Conservation (phyloP, 2,113 vertebrate species). For the Agapornis roseicollis region DNA sequence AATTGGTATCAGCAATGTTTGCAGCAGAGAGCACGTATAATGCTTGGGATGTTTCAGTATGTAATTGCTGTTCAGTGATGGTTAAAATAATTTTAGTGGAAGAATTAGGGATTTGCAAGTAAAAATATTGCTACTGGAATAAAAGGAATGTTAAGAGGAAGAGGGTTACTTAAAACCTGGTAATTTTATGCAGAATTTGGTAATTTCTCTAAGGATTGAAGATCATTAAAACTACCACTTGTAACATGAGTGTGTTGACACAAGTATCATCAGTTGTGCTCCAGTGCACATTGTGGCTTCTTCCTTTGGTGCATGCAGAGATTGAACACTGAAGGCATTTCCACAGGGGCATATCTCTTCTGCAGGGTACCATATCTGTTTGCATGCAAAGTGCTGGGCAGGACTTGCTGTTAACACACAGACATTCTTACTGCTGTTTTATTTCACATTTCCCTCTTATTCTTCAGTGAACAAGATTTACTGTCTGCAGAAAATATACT, state of each 20-base stretch:
- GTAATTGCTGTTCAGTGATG: neutral
- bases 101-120: neutral
- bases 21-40: neutral
- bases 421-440: neutral
- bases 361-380: neutral
- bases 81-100: neutral
- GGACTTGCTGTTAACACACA: neutral
- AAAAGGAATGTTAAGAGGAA: neutral
- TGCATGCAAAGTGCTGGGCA: fast-evolving
- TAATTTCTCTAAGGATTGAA: neutral
- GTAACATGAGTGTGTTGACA: neutral
- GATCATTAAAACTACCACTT: neutral
- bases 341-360: neutral
- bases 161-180: neutral
- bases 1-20: neutral
- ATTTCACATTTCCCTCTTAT: neutral
- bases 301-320: neutral
- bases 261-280: neutral
- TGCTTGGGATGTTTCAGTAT: neutral
- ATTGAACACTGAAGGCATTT: neutral
- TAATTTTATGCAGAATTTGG: neutral
- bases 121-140: neutral
- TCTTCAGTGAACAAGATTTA: neutral
- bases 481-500: neutral
- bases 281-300: neutral